Evolutionary conservation across 1,140 invertebrate species (phyloP).

Genomic region (Drosophila nasuta): DNA sequence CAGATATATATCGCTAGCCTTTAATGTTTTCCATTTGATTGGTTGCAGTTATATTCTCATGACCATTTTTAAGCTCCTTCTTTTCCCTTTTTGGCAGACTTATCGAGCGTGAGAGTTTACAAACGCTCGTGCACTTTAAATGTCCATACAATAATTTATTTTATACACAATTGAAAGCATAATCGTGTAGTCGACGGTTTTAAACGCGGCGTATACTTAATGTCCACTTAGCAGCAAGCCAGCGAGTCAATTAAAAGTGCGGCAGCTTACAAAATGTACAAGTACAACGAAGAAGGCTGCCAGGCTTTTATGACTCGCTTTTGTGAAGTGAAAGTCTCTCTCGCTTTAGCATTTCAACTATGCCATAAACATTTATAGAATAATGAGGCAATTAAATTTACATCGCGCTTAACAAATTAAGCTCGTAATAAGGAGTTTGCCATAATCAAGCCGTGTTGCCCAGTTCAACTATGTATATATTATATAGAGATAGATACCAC

Average conservation of each 20-base stretch:
- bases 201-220: constrained; percentile 43
- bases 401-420: constrained; percentile 58
- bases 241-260: constrained; percentile 39
- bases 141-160: constrained; percentile 25
- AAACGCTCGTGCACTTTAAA: constrained; percentile 8
- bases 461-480: background rate
- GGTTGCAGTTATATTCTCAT: constrained; percentile 19
- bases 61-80: constrained; percentile 2
- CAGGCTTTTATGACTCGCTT: constrained; percentile 45
- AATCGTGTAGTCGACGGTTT: constrained; percentile 21
- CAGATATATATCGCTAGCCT: constrained; percentile 56
- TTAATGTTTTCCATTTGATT: constrained; percentile 69
- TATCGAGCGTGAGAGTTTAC: constrained; percentile 22
- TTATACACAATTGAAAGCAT: constrained; percentile 32
- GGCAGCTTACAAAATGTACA: constrained; percentile 13
- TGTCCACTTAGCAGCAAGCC: constrained; percentile 20
- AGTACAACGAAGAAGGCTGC: background rate
- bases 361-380: constrained; percentile 55
- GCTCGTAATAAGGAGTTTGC: constrained; percentile 51
- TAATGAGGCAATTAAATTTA: constrained; percentile 67
- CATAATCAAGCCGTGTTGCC: constrained; percentile 40
- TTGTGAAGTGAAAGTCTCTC: constrained; percentile 4
- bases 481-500: background rate
- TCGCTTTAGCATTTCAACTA: constrained; percentile 44
- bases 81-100: constrained; percentile 43